Evolutionary conservation across 2,888 invertebrate species (phyloP), one percentile per base, ranked within the genome.

Genomic region (Ichneumon xanthorius): DNA sequence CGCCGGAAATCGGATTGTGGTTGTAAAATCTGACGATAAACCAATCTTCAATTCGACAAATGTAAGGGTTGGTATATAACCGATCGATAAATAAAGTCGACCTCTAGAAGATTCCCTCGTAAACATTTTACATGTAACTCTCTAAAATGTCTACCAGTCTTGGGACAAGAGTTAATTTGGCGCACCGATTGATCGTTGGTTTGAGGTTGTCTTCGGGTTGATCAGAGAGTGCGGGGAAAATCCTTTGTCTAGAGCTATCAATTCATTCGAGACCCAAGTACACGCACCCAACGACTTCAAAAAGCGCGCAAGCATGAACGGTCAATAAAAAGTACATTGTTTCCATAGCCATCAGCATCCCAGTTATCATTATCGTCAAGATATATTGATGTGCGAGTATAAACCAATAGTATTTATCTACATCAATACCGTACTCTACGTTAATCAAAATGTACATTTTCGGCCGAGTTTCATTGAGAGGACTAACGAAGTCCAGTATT

Each of bases 351-450:
- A 53, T 19, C n/a, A n/a, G 2, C 4, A 19, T 53, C 5, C 7
- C 5, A 19, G 9, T 5, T 19, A n/a, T 4, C 2, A 53, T n/a
- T 53, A 19, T 53, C 6, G 19, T 19, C 53, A 53, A 3, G n/a
- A 53, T 19, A 53, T 53, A 19, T 6, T 50, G 70, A 48, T 80
- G 80, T 9, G 72, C 63, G 19, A 80, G 72, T 19, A 80, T 72
- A 6, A 19, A 37, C 14, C 37, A 6, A 45, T 80, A 80, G 45
- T 80, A 80, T 19, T 72, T 22, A 19, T 71, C 30, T 53, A 50
- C 70, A 63, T 80, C 80, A 22, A 80, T 45, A 33, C 58, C 61
- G 37, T 79, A 80, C 22, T 80, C 72, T 14, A 61, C 72, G 58
- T 80, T 40, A 40, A 11, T 40, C 16, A 67, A 55, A 14, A 81